Base-by-base conservation (phyloP, 2,888 invertebrate genomes). In the Mesorhabditis spiculigera region DNA sequence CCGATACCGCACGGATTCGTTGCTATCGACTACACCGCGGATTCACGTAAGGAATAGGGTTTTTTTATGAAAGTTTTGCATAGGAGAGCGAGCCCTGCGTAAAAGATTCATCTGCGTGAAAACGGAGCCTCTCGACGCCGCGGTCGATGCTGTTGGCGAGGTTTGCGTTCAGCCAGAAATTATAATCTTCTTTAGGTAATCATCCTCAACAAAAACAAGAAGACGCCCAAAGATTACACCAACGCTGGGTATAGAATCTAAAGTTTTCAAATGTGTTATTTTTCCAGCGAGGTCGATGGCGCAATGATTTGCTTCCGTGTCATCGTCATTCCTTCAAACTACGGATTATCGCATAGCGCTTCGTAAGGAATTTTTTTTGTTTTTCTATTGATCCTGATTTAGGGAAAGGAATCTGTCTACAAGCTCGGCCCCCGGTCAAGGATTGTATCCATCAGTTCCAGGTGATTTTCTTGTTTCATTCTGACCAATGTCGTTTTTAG, bases 21-120 rank as follows among this genome's bases (percentile, higher is more conserved):
- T 81, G 90, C 93, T 81, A 90, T 96, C 50, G 91, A 93, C 67
- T 91, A 91, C 83, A 95, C 95, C 43, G 91, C 92, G 72, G 93
- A 93, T 85, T 88, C 90, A 78, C 89, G 90, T 90, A 85, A 86
- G 74, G 69, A 41, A 41, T 28, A 62, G 45, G 65, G 8, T 41
- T 28, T 66, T n/a, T 43, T 66, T 66, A n/a, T n/a, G 13, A 45
- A n/a, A 58, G 4, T 4, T 67, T 8, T 61, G 8, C 61, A 16
- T 69, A 88, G 92, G 91, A 84, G 93, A 93, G 86, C 92, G 91
- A 86, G 92, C 93, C 62, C 92, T 93, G 90, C 90, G 92, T 76
- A 95, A 95, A 89, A 92, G 93, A 83, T 93, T 93, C 81, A 89
- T 96, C 74, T 93, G 94, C 87, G 94, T 93, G 86, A 85, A 87